Percentiles rank a stretch among this genome's conserved stretches.
phyloP scores from a whole-genome alignment of 2,797 vertebrate genomes.

The Dendrocincla tyrannina region DNA sequence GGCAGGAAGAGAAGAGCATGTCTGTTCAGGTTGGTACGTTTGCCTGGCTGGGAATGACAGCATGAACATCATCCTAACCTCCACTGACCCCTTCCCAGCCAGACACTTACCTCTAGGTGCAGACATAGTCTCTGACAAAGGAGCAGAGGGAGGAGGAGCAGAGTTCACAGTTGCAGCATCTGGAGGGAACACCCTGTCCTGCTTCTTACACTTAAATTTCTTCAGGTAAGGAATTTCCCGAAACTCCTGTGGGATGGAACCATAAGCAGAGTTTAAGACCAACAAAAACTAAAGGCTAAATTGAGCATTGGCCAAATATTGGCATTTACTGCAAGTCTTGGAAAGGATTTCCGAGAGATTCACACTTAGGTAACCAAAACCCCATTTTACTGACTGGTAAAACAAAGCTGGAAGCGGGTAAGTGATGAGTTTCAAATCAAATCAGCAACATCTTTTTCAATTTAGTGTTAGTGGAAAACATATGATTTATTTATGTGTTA shows the following conservation, averaged over 20 bases:
- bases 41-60: not conserved
- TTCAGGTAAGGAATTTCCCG: constrained; percentile 91
- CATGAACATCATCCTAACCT: not conserved
- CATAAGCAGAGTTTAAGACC: not conserved
- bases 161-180: constrained; percentile 64
- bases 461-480: not conserved
- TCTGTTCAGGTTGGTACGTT: not conserved
- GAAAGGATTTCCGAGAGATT: not conserved
- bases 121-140: constrained; percentile 59
- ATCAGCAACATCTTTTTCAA: not conserved
- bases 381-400: not conserved
- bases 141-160: constrained; percentile 63
- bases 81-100: not conserved
- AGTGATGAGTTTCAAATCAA: not conserved
- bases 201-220: constrained; percentile 94
- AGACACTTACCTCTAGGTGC: constrained; percentile 79
- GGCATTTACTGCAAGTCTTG: not conserved
- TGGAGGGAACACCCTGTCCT: constrained; percentile 87
- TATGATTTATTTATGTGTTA: not conserved
- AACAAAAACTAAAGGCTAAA: not conserved
- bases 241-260: constrained; percentile 83
- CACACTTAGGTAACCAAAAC: not conserved
- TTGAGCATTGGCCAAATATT: not conserved
- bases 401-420: not conserved
- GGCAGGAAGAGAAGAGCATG: not conserved